Base-by-base conservation (phyloP, 2,888 invertebrate genomes). In the Eremobia ochroleuca region DNA sequence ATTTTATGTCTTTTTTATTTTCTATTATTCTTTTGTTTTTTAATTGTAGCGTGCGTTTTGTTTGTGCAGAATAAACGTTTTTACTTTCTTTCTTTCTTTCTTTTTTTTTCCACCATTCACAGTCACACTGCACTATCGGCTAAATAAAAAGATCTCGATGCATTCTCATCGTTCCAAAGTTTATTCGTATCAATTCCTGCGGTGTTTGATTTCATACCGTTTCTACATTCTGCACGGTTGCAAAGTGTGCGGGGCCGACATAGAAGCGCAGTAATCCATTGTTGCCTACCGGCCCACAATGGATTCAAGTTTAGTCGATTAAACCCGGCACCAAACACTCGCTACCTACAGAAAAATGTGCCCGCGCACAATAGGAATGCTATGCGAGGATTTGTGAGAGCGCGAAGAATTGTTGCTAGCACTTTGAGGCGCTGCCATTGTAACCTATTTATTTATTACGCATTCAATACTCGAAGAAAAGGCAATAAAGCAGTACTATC, bases 291-390 rank as follows among this genome's bases (percentile, higher is more conserved):
- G 79, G 87, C 86, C 89, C 87, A 92, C 94, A 93, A 94, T 92
- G 91, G 92, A 88, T 91, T 91, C 88, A 87, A 92, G 92, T 91
- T 92, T 92, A 93, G 92, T 94, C 94, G 94, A 94, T 94, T 93
- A 92, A 94, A 92, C 91, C 89, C 85, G 85, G 88, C 91, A 90
- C 91, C 90, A 91, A 93, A 92, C 91, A 92, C 88, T 92, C 90
- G 88, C 91, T 91, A 91, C 91, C 91, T 91, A 91, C 90, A 88
- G 91, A 93, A 93, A 93, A 94, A 93, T 92, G 91, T 91, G 87
- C 89, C 83, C 82, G 86, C 82, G 82, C 87, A 92, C 92, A 90
- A 91, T 89, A 87, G 92, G 88, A 92, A 90, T 90, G 88, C 88
- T 85, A 87, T 89, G 89, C 89, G 86, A 85, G 89, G 90, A 91